Conservation (phyloP, 64 coral and sea anemone species). For the Porites lutea region DNA sequence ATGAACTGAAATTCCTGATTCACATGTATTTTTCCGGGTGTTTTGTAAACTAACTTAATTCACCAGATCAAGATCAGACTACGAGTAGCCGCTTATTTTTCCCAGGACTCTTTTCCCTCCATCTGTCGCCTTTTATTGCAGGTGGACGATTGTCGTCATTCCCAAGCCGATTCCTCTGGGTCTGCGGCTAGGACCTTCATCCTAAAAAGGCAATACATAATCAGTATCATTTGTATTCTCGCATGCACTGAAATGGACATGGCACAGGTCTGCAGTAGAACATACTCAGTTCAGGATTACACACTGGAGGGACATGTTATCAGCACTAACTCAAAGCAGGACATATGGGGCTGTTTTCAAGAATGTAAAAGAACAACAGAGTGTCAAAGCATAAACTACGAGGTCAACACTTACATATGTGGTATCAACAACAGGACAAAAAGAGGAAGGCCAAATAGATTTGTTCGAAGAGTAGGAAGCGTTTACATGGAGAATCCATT, state of each 20-base stretch:
- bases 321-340: not conserved
- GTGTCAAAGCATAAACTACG: conserved; percentile 68
- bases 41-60: too few relatives aligned
- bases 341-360: conserved; percentile 53
- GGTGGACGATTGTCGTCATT: too few relatives aligned
- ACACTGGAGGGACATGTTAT: not conserved
- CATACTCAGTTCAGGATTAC: not conserved
- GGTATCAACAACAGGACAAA: conserved; percentile 64
- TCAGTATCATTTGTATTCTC: not conserved
- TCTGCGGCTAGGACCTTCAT: too few relatives aligned
- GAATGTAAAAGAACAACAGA: not conserved
- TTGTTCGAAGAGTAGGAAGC: not conserved
- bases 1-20: too few relatives aligned
- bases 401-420: conserved; percentile 23
- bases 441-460: conserved; percentile 1
- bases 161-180: too few relatives aligned
- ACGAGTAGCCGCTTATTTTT: too few relatives aligned
- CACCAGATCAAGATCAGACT: too few relatives aligned
- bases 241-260: not conserved
- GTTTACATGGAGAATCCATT: conserved; percentile 66
- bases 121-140: too few relatives aligned
- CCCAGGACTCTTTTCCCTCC: too few relatives aligned
- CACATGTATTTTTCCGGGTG: too few relatives aligned
- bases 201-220: too few relatives aligned
- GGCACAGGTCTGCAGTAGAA: conserved; percentile 12